Evolutionary conservation across 2,797 vertebrate species (phyloP).

Genomic region (Hephaestus fuliginosus): DNA sequence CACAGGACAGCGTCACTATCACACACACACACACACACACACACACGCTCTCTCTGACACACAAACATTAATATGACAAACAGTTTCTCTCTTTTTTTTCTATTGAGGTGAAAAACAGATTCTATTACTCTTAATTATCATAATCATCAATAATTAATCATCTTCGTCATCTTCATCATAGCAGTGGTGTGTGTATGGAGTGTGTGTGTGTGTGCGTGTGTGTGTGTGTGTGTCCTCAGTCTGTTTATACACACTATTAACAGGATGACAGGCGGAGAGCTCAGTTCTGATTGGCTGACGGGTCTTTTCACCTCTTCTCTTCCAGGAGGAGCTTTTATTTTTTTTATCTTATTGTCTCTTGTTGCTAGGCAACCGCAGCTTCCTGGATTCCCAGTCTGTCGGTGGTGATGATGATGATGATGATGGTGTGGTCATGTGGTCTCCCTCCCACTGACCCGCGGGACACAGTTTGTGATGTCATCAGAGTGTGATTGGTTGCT

Average conservation of each 20-base stretch:
- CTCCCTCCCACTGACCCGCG: conserved; percentile 39
- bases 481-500: conserved; percentile 35
- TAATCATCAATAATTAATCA: conserved; percentile 50
- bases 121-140: conserved; percentile 73
- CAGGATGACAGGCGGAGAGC: conserved; percentile 57
- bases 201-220: conserved; percentile 26
- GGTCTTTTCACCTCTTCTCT: conserved; percentile 36
- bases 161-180: conserved; percentile 62
- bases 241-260: conserved; percentile 77
- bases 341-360: conserved; percentile 45
- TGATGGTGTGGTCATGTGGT: conserved; percentile 23
- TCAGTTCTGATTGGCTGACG: conserved; percentile 66
- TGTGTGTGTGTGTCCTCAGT: conserved; percentile 64
- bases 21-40: conserved; percentile 24
- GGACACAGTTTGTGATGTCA: conserved; percentile 58
- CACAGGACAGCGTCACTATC: conserved; percentile 34
- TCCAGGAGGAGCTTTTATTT: conserved; percentile 36
- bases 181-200: conserved; percentile 39
- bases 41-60: conserved; percentile 37
- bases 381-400: conserved; percentile 43
- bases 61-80: conserved; percentile 72
- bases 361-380: conserved; percentile 63
- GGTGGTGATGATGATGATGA: neutral
- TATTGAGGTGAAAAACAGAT: conserved; percentile 79
- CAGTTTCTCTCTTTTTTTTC: conserved; percentile 63